Evolutionary conservation across 2,888 invertebrate species (phyloP).

Genomic region (Plebejus argus): DNA sequence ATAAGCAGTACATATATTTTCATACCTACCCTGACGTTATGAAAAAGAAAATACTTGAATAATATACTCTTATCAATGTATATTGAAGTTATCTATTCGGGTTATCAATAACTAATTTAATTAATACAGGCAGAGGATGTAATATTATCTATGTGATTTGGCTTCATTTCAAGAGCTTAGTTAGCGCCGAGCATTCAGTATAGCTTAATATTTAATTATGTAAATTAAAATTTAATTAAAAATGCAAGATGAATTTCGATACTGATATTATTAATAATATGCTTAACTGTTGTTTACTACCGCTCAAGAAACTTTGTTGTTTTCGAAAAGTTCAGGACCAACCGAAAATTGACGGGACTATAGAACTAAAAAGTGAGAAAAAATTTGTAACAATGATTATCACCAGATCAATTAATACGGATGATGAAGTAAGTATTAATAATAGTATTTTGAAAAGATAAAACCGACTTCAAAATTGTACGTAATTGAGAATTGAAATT

Average conservation of each 20-base stretch:
- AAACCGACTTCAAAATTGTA: no score
- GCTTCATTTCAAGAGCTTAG: constrained; percentile 10
- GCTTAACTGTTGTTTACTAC: background rate
- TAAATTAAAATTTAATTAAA: background rate
- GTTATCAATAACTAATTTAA: constrained; percentile 17
- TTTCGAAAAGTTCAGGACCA: background rate
- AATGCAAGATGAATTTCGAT: background rate
- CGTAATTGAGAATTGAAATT: no score
- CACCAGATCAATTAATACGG: background rate
- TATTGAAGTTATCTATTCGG: constrained; percentile 2
- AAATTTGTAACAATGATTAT: background rate
- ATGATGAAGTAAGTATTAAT: background rate
- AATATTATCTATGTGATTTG: constrained; percentile 16
- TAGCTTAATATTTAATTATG: background rate
- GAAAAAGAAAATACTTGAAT: background rate
- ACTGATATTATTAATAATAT: background rate
- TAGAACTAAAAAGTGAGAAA: background rate
- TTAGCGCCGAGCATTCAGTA: background rate
- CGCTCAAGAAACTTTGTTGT: background rate
- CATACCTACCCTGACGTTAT: background rate
- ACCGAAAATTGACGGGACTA: background rate
- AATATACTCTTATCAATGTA: background rate
- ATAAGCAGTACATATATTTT: no score
- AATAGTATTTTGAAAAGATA: no score
- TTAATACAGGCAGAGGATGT: constrained; percentile 14